Percentiles rank a stretch among this genome's conserved stretches.
Evolutionary conservation across 2,888 invertebrate species (phyloP).

Genomic region (Lasioglossum figueresi): DNA sequence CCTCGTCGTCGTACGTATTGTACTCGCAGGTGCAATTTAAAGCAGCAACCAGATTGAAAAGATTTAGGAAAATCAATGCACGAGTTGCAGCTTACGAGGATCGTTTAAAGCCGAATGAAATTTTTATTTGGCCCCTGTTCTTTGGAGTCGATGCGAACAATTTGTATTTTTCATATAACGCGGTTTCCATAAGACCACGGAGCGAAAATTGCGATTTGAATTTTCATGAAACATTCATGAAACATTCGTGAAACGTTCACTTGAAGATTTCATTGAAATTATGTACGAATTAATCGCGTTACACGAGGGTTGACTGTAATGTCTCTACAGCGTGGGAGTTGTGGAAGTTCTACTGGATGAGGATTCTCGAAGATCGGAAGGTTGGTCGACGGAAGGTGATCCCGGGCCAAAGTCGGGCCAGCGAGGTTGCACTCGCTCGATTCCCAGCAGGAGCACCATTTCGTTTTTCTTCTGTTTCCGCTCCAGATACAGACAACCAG

Average conservation of each 20-base stretch:
- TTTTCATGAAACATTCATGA: no score
- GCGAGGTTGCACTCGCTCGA: slow-evolving; percentile 51
- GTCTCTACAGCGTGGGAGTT: not conserved
- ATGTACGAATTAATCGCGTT: no score
- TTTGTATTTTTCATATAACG: no score
- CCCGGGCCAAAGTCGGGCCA: slow-evolving; percentile 6
- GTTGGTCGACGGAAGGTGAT: not conserved
- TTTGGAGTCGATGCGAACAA: no score
- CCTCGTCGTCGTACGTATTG: no score
- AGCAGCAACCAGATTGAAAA: no score
- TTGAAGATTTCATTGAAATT: no score
- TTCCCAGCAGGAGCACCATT: slow-evolving; percentile 63
- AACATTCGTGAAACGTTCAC: no score
- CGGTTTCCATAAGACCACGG: not conserved
- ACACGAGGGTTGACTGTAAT: no score
- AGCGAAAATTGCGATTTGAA: not conserved
- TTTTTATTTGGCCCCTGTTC: no score
- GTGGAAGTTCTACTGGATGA: not conserved
- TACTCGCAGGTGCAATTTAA: no score
- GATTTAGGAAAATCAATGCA: not conserved
- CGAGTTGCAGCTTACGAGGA: not conserved
- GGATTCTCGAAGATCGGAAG: not conserved
- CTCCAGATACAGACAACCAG: slow-evolving; percentile 81
- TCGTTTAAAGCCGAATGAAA: no score
- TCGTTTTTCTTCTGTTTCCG: slow-evolving; percentile 82